Conservation (phyloP, 2,888 invertebrate species). For the Lingula anatina region DNA sequence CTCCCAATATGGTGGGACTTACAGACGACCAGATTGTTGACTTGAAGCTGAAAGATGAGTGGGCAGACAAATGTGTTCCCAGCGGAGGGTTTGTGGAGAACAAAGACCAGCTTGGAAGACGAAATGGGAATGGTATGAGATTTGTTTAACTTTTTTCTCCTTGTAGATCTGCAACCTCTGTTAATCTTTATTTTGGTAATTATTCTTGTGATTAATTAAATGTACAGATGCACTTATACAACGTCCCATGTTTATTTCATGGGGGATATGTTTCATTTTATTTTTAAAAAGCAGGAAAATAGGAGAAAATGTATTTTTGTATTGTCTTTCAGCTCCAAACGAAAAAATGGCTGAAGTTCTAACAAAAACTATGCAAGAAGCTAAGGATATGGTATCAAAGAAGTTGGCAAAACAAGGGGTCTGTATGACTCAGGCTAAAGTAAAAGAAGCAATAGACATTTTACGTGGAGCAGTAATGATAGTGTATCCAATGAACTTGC, state of each 20-base stretch:
- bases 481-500: slow-evolving; percentile 89
- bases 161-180: too few relatives aligned
- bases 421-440: slow-evolving; percentile 66
- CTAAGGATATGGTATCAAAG: slow-evolving; percentile 73
- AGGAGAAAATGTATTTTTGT: too few relatives aligned
- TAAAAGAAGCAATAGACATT: slow-evolving; percentile 75
- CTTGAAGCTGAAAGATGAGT: slow-evolving; percentile 79
- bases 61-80: slow-evolving; percentile 81
- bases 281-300: too few relatives aligned
- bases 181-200: too few relatives aligned
- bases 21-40: slow-evolving; percentile 87
- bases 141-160: background rate
- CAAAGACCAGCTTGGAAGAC: slow-evolving; percentile 60
- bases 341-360: slow-evolving; percentile 75
- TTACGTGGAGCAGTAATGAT: slow-evolving; percentile 82
- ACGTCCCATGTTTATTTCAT: too few relatives aligned
- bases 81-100: slow-evolving; percentile 64
- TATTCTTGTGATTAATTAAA: too few relatives aligned
- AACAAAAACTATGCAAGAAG: slow-evolving; percentile 71
- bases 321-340: slow-evolving; percentile 65
- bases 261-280: too few relatives aligned
- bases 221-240: too few relatives aligned
- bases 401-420: slow-evolving; percentile 67
- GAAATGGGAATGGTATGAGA: slow-evolving; percentile 65
- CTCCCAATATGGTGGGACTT: slow-evolving; percentile 83